Evolutionary conservation across 2,113 vertebrate species (phyloP), one percentile per base, ranked within the genome.

Genomic region (Gopherus evgoodei): DNA sequence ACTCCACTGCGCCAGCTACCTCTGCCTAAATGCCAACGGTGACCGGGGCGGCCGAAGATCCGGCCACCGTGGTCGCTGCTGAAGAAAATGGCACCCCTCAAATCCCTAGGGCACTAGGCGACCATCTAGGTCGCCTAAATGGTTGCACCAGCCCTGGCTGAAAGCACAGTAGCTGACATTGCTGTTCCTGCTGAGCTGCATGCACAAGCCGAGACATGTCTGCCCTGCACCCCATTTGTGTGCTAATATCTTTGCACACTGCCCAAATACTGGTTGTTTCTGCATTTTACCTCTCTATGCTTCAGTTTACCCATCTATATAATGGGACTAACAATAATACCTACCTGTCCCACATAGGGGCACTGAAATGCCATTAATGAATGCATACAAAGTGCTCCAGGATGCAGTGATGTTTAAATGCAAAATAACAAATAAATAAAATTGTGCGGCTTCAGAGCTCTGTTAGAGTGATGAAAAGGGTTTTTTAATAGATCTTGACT

Each of bases 401-500:
- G 44, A 12, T 5, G 29, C 57, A 31, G 57, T 59, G 57, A 53
- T 78, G 27, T 81, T 83, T 75, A 88, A 84, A 93, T 83, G 44
- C 57, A 91, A 94, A 94, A 83, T 5, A 93, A 81, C 65, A 96
- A 95, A 90, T 59, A 89, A 86, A 93, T 62, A 94, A 92, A 92
- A 53, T 44, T 56, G 21, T 7, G 16, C 31, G 49, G 16, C 75
- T 88, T 85, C 65, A 52, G 88, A 82, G 57, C 3, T 0, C 27
- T 69, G 50, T 82, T 78, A 79, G 88, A 95, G 35, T 52, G 91
- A 94, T 93, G 84, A 95, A 96, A 93, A 87, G 29, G 79, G 10
- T 4, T 56, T 83, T 96, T 96, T 96, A 97, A 96, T 85, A 91
- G 91, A 94, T 75, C 88, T 42, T 89, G 93, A 96, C 80, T 42